Percentiles rank a stretch among this genome's conserved stretches.
These are phyloP conservation scores for Oligia fasciuncula DNA, from an alignment of 2,888 invertebrate species.

Conservation along the genomic window DNA sequence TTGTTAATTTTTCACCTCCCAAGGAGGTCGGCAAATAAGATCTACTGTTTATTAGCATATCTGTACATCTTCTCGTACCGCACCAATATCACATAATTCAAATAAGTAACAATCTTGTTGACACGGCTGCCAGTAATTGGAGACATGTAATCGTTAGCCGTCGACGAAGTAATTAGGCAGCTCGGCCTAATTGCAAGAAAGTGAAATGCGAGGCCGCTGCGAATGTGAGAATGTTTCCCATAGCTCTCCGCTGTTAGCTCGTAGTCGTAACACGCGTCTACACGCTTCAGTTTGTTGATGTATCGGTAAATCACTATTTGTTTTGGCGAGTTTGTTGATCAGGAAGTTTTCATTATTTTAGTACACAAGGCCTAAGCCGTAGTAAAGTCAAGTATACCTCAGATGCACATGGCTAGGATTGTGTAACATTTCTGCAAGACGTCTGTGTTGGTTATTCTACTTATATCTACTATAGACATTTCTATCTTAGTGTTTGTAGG, in stretches of 20 bases:
- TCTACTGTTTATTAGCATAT: not conserved
- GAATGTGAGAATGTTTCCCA: constrained; percentile 71
- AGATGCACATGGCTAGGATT: not conserved
- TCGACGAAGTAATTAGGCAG: constrained; percentile 64
- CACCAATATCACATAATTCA: constrained; percentile 32
- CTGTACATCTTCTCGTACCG: constrained; percentile 1
- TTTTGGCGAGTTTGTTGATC: constrained; percentile 29
- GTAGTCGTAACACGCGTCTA: constrained; percentile 26
- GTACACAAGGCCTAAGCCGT: constrained; percentile 17
- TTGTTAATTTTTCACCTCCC: not conserved
- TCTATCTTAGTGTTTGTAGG: not conserved
- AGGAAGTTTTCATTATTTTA: constrained; percentile 23
- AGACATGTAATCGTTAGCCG: constrained; percentile 70
- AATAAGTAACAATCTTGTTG: constrained; percentile 32
- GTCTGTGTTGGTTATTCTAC: not conserved
- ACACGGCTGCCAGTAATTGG: constrained; percentile 63
- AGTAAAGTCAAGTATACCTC: constrained; percentile 11
- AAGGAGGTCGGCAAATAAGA: not conserved
- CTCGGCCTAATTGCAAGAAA: constrained; percentile 76
- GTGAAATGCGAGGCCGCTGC: constrained; percentile 74
- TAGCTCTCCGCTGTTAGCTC: constrained; percentile 57
- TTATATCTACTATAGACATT: not conserved
- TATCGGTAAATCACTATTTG: constrained; percentile 38
- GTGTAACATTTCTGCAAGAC: not conserved
- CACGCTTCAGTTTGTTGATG: constrained; percentile 24